phyloP scores from a whole-genome alignment of 1,140 invertebrate species.

The Lineus longissimus region DNA sequence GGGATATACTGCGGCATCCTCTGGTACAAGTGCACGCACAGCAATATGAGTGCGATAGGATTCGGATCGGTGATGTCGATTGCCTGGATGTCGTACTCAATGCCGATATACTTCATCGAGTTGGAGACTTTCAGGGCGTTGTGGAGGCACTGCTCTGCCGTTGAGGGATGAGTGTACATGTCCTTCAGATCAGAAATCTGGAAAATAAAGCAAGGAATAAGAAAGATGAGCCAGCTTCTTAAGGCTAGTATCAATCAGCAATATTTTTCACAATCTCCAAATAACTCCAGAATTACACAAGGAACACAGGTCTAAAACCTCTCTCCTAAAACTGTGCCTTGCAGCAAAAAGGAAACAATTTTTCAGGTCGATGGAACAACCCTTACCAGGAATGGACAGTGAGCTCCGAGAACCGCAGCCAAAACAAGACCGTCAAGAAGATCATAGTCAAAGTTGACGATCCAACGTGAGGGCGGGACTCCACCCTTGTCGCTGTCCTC shows the following conservation, averaged over 20 bases:
- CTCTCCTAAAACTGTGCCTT: too few species aligned
- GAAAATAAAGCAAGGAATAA: background rate
- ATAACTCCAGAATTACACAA: too few species aligned
- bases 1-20: slow-evolving; percentile 48
- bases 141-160: slow-evolving; percentile 52
- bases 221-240: too few species aligned
- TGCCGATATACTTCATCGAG: slow-evolving; percentile 46
- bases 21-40: slow-evolving; percentile 47
- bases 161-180: slow-evolving; percentile 49
- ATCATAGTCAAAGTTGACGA: slow-evolving; percentile 55
- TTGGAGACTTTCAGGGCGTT: slow-evolving; percentile 51
- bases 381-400: slow-evolving; percentile 52
- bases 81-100: slow-evolving; percentile 54
- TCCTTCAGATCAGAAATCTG: slow-evolving; percentile 46
- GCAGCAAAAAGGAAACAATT: too few species aligned
- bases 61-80: slow-evolving; percentile 55
- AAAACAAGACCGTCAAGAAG: slow-evolving; percentile 52
- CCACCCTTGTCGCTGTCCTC: slow-evolving; percentile 40
- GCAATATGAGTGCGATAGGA: slow-evolving; percentile 46
- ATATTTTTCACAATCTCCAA: too few species aligned
- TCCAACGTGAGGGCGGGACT: slow-evolving; percentile 48
- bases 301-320: too few species aligned
- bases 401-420: slow-evolving; percentile 46
- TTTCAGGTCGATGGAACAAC: too few species aligned
- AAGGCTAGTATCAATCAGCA: too few species aligned